These are phyloP conservation scores for Desmophyllum pertusum DNA, from an alignment of 92 coral and sea anemone genomes.

Conservation along the genomic window DNA sequence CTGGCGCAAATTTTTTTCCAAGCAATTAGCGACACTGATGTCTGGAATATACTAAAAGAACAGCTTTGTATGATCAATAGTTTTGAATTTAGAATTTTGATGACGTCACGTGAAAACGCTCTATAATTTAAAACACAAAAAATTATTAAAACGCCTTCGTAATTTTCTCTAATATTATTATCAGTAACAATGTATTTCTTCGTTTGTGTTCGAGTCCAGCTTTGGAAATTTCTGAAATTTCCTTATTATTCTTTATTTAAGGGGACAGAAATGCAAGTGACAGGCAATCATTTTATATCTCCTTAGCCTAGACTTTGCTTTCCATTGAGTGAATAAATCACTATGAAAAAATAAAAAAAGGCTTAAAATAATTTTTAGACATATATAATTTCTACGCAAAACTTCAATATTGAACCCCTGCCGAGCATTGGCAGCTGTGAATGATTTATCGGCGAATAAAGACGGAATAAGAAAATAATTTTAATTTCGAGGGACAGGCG, in stretches of 20 bases:
- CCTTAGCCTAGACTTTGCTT: not conserved
- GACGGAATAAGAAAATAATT: not conserved
- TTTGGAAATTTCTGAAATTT: not conserved
- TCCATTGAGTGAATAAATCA: not conserved
- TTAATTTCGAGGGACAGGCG: not conserved
- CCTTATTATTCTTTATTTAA: not conserved
- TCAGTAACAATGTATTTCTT: too few relatives aligned
- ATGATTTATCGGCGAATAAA: not conserved
- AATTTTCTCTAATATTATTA: not conserved
- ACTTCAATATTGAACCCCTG: not conserved
- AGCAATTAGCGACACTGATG: too few relatives aligned
- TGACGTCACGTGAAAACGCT: too few relatives aligned
- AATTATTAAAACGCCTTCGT: not conserved
- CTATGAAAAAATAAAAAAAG: not conserved
- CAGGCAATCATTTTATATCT: not conserved
- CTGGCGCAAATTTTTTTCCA: too few relatives aligned
- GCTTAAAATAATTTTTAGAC: not conserved
- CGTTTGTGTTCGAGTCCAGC: not conserved
- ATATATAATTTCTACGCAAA: too few relatives aligned
- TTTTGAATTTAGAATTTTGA: too few relatives aligned
- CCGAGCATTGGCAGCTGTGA: not conserved
- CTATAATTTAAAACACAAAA: not conserved
- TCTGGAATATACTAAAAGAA: too few relatives aligned
- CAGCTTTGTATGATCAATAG: too few relatives aligned
- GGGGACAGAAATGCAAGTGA: not conserved